Conservation (phyloP, 2,888 invertebrate species). For the Diarsia dahlii region DNA sequence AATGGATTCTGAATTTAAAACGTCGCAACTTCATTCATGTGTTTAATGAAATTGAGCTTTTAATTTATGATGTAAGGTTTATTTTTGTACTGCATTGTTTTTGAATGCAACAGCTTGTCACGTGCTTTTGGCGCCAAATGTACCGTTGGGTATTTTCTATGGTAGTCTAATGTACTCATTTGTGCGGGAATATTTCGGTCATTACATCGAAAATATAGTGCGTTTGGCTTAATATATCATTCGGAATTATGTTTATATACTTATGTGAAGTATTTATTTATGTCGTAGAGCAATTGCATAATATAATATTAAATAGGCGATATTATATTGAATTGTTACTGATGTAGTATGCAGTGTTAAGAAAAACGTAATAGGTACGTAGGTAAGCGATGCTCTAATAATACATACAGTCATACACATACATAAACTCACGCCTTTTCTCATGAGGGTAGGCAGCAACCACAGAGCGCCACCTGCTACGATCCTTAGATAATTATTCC, state of each 20-base stretch:
- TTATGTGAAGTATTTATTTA: constrained; percentile 39
- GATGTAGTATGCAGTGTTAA: neutral
- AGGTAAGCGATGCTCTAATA: constrained; percentile 14
- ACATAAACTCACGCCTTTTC: too few relatives aligned
- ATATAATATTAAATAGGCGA: constrained; percentile 25
- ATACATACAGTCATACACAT: too few relatives aligned
- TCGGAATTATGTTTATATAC: constrained; percentile 29
- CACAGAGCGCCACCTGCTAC: too few relatives aligned
- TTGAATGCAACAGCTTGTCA: constrained; percentile 31
- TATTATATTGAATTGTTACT: constrained; percentile 39
- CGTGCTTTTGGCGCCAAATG: constrained; percentile 52
- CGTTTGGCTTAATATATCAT: neutral
- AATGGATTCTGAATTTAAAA: constrained; percentile 36
- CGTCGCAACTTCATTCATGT: constrained; percentile 23
- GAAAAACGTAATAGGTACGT: neutral
- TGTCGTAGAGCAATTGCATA: constrained; percentile 23
- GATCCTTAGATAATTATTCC: too few relatives aligned
- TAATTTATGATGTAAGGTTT: constrained; percentile 12
- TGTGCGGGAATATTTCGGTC: constrained; percentile 41
- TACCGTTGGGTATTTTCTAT: constrained; percentile 42
- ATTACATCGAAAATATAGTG: constrained; percentile 26
- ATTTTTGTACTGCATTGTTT: constrained; percentile 25
- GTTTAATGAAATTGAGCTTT: constrained; percentile 33
- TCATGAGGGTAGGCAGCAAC: too few relatives aligned
- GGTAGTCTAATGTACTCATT: constrained; percentile 43